A percentile compares a stretch with the other conserved stretches of the same genome.
These are phyloP conservation scores for Lemur catta DNA, from an alignment of 2,797 vertebrate species.

Conservation along the genomic window DNA sequence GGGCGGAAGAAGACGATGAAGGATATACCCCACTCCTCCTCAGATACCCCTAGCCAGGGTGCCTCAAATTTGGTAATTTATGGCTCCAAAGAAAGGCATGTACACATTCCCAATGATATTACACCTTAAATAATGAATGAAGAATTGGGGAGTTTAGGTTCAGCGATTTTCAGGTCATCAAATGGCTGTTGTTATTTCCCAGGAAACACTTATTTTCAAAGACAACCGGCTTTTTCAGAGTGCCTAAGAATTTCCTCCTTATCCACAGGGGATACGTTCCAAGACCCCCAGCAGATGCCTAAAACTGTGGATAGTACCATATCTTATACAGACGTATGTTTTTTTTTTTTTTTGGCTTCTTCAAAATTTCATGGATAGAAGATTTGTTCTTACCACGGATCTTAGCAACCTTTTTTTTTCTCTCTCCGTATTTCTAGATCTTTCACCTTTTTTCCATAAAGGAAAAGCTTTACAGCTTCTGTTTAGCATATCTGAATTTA, in stretches of 20 bases:
- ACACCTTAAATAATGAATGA: neutral
- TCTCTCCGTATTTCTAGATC: neutral
- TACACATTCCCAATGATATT: neutral
- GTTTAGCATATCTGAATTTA: neutral
- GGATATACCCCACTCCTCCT: neutral
- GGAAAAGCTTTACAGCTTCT: neutral
- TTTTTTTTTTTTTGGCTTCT: neutral
- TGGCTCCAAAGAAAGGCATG: neutral
- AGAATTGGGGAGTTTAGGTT: neutral
- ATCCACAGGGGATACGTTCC: neutral
- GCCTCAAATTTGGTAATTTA: neutral
- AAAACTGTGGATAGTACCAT: neutral
- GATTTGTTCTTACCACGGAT: neutral
- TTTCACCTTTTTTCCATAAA: neutral
- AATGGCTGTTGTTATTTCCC: neutral
- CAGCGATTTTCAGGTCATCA: neutral
- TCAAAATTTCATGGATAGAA: neutral
- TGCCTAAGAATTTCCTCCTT: neutral
- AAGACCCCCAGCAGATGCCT: too few relatives aligned
- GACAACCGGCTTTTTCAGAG: neutral
- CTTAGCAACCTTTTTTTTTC: neutral
- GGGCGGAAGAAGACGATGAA: slow-evolving; percentile 55
- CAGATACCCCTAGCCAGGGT: too few relatives aligned
- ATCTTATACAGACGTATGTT: neutral
- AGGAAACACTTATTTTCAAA: neutral